Base-by-base conservation (phyloP, 1,140 invertebrate genomes). In the Nylanderia fulva region DNA sequence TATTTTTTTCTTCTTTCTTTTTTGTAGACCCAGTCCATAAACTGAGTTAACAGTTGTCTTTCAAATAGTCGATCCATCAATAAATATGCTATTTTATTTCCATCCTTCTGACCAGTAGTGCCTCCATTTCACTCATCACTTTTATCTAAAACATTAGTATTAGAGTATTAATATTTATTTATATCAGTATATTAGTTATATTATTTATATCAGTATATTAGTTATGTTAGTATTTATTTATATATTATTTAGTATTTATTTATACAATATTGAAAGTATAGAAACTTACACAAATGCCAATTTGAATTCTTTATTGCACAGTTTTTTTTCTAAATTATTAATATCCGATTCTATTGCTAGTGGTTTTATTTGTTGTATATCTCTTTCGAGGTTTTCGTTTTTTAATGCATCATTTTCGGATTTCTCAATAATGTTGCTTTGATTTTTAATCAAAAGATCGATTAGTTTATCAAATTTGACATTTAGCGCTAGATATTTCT, bases 1-100 rank as follows among this genome's bases (percentile, higher is more conserved):
- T 56, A 5, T 33, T 36, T 56, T 21, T 54, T 72, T 54, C 8
- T 56, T 29, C n/a, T 54, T 71, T 71, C 11, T 68, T 71, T 54
- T 72, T 72, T 56, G 69, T 72, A 72, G 69, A 72, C 15, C 69
- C 48, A n/a, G 48, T 72, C 29, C 5, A 72, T 24, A 29, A 72
- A 72, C 15, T 36, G 9, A 1, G 27, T 72, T 72, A 72, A 56
- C 18, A 72, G 54, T 72, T 72, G 27, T 6, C 48, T 72, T 54
- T 72, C 69, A 72, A 72, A 72, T 72, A 72, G 33, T 56, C 69
- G 69, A 54, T 72, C 48, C 48, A 72, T 72, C 21, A 56, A 56
- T 72, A 72, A 56, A 8, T 72, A 72, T 2, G 29, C 27, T 72
- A 72, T 72, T 72, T 72, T 72, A 3, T n/a, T 72, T 36, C 48